A percentile compares a stretch with the other conserved stretches of the same genome.
phyloP scores from a whole-genome alignment of 2,797 vertebrate species.

The Periophthalmus magnuspinnatus region DNA sequence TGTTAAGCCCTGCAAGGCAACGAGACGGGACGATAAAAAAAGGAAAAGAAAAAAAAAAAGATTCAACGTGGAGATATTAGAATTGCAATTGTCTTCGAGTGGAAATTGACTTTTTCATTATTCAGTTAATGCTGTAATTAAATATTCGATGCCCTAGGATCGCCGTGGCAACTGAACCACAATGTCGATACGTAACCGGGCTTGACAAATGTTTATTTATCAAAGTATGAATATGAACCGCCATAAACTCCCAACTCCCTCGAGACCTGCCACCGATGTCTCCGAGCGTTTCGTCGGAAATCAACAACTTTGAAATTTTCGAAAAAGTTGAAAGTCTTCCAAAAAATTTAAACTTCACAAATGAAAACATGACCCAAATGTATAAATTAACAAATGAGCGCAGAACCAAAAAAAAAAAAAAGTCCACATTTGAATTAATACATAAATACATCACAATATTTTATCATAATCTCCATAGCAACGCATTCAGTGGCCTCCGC shows the following conservation, averaged over 20 bases:
- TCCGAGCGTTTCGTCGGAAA: constrained; percentile 34
- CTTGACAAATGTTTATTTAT: constrained; percentile 87
- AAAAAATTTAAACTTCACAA: background rate
- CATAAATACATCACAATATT: constrained; percentile 66
- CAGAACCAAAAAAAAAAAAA: constrained; percentile 51
- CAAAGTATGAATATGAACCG: constrained; percentile 74
- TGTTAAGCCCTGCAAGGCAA: constrained; percentile 64
- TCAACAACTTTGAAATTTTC: constrained; percentile 4
- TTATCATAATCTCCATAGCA: constrained; percentile 69
- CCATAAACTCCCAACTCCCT: constrained; percentile 63
- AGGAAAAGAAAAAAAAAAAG: constrained; percentile 30
- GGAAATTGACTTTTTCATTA: constrained; percentile 84
- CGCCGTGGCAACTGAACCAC: constrained; percentile 75
- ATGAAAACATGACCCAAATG: constrained; percentile 46
- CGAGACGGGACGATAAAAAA: constrained; percentile 53
- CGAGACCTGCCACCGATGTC: constrained; percentile 47
- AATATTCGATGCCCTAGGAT: constrained; percentile 83
- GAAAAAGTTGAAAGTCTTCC: constrained; percentile 8
- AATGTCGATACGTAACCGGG: constrained; percentile 74
- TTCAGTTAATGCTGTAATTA: constrained; percentile 81
- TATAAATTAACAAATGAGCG: constrained; percentile 67
- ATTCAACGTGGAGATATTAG: constrained; percentile 78
- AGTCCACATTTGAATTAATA: constrained; percentile 67
- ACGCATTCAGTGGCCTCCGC: constrained; percentile 42
- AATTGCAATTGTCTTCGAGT: constrained; percentile 80